Percentiles rank a stretch among this genome's conserved stretches.
These are phyloP conservation scores for Delia radicum DNA, from an alignment of 1,140 invertebrate species.

Conservation along the genomic window DNA sequence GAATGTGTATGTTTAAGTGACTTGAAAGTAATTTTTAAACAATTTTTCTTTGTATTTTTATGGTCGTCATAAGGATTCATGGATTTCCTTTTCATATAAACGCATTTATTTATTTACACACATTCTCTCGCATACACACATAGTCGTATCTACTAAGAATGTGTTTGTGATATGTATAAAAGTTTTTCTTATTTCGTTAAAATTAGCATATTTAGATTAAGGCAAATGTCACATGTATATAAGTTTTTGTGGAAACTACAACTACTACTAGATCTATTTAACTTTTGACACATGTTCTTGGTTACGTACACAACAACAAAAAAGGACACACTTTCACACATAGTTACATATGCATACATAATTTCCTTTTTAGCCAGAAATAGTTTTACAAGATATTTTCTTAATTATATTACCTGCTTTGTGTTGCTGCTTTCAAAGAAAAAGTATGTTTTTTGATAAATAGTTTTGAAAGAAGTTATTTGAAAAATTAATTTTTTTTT, in stretches of 20 bases:
- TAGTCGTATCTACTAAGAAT: neutral
- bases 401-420: conserved; percentile 5
- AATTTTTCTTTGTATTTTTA: neutral
- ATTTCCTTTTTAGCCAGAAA: neutral
- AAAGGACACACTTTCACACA: neutral
- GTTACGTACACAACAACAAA: neutral
- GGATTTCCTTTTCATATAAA: neutral
- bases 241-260: conserved; percentile 15
- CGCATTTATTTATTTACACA: neutral
- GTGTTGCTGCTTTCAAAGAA: neutral
- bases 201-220: conserved; percentile 24
- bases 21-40: conserved; percentile 20
- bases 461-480: neutral
- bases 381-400: conserved; percentile 1
- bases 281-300: conserved; percentile 19
- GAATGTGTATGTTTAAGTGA: neutral
- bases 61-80: neutral
- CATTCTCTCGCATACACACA: neutral
- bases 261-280: conserved; percentile 9
- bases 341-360: neutral
- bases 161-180: neutral
- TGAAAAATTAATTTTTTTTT: too few relatives aligned
- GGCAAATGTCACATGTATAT: conserved; percentile 19
- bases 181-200: conserved; percentile 21
- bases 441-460: neutral